Evolutionary conservation across 2,113 vertebrate genomes (phyloP), one percentile per base, ranked within the genome.

Genomic region (Sula dactylatra): DNA sequence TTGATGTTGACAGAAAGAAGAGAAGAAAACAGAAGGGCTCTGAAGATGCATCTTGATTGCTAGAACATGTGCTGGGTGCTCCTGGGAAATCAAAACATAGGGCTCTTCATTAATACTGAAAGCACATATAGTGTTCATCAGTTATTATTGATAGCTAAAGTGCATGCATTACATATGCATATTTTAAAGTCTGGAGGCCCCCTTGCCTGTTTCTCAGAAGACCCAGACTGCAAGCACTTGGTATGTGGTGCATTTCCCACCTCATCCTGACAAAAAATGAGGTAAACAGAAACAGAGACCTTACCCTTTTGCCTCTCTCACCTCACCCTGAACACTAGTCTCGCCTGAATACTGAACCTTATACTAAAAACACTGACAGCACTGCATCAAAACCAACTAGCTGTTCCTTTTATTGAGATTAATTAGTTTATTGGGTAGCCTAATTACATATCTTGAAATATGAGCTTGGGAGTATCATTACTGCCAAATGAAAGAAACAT

Each of bases 11-110:
- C 87, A 90, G 67, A 93, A 72, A 62, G 67, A 65, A 79, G 38
- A 93, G 52, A 78, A 86, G n/a, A 88, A 86, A 94, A 86, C 50
- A 86, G 72, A 73, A 82, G 79, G 74, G 7, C 40, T 67, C 71
- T 91, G 66, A 96, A 93, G 87, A 95, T 66, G 66, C 49, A 94
- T 64, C 84, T 34, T 88, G 92, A 97, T 95, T 96, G 78, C 65
- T 72, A 61, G 54, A 95, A 92, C 62, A 86, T 59, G 82, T 72
- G 82, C 59, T 71, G 45, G 31, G 52, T 69, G 32, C 86, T 88
- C 93, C 52, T 62, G 82, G 92, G 94, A 96, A 94, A 94, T 94
- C 95, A 91, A 82, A 93, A 95, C 38, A 84, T 4, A 59, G 67
- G 88, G 56, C 62, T 90, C 83, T 95, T 96, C 77, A 94, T 88